Base-by-base conservation (phyloP, 2,797 vertebrate species). In the Hippopotamyrus pictus region DNA sequence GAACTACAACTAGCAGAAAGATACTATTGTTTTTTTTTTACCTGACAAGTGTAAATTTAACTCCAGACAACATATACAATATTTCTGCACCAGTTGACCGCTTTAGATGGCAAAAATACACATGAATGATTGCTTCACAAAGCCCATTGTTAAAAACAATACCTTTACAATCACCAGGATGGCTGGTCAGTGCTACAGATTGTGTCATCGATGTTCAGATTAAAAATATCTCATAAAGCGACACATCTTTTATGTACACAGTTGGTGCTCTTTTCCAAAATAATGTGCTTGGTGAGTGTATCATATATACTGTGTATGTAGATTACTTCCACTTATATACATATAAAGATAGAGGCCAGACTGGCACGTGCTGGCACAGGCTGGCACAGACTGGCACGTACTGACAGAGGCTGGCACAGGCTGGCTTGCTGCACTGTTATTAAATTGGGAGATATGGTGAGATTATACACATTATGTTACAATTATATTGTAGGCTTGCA, bases 81-180 rank as follows among this genome's bases (percentile, higher is more conserved):
- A 44, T 79, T 79, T 41, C 69, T 79, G 37, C 37, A 44, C 14
- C 73, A 79, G 73, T 44, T n/a, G 37, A 79, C 37, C 7, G 8
- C 25, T 73, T 33, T 73, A 33, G 65, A 79, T 41, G 37, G 37
- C 14, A 44, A 79, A 79, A 79, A 79, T 79, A 79, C 37, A 12
- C 37, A 79, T 79, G 65, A 73, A 73, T 79, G 73, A 79, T 79
- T 44, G 37, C 17, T 44, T 79, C 73, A 44, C 73, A 79, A 79
- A 79, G 73, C 73, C 73, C 37, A 79, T 79, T 79, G 73, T 79
- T 44, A 79, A 79, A 79, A 79, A 79, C 73, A 79, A 79, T 44
- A n/a, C 73, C 37, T 79, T 79, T 79, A 41, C 41, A 79, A 79
- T 44, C 73, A 44, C 73, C 37, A 44, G 73, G 73, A 44, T 1